These are phyloP conservation scores for Melieria picta DNA, from an alignment of 2,888 invertebrate species.

Conservation along the genomic window DNA sequence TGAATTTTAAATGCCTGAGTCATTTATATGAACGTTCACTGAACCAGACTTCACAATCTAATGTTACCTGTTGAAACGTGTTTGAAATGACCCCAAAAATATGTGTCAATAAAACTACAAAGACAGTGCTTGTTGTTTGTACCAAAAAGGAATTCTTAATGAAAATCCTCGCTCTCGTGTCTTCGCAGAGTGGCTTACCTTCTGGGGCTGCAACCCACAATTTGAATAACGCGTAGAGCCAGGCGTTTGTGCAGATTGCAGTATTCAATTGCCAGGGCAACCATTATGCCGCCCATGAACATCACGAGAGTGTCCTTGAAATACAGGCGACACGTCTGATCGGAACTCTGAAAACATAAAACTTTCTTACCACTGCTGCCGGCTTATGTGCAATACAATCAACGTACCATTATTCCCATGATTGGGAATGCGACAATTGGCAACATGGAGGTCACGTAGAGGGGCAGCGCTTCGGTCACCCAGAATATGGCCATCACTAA, in stretches of 20 bases:
- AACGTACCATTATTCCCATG: constrained; percentile 76
- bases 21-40: no score
- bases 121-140: no score
- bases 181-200: constrained; percentile 65
- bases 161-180: neutral
- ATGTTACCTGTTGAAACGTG: no score
- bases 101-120: no score
- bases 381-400: constrained; percentile 11
- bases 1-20: no score
- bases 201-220: constrained; percentile 79
- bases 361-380: constrained; percentile 32
- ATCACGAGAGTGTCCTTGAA: constrained; percentile 86
- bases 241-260: constrained; percentile 89
- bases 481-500: constrained; percentile 84
- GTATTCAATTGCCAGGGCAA: constrained; percentile 90
- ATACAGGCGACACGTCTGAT: constrained; percentile 76
- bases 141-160: no score
- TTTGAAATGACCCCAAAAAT: no score
- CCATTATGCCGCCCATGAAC: constrained; percentile 90
- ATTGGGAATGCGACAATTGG: constrained; percentile 86
- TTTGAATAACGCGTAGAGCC: constrained; percentile 83
- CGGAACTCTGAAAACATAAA: constrained; percentile 60
- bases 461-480: constrained; percentile 84
- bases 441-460: constrained; percentile 84
- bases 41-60: no score